phyloP scores from a whole-genome alignment of 2,797 vertebrate species.

The Mormyrops boulengeri region DNA sequence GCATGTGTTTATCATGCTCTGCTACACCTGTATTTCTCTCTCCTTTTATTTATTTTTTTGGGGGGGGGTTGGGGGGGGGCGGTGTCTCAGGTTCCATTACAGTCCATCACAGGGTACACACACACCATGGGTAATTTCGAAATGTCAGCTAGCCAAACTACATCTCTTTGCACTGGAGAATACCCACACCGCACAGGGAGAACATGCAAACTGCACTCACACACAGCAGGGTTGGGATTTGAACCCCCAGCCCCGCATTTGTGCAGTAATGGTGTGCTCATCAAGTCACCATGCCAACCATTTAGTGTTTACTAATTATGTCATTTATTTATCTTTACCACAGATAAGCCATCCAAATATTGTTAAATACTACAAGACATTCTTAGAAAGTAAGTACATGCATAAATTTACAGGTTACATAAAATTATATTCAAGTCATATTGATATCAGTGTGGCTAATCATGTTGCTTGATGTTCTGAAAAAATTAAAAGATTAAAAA shows the following conservation, averaged over 20 bases:
- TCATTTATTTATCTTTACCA: slow-evolving; percentile 27
- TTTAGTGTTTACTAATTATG: neutral
- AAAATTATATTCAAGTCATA: neutral
- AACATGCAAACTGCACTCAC: neutral
- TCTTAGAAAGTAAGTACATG: slow-evolving; percentile 76
- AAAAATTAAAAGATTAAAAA: neutral
- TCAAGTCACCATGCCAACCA: neutral
- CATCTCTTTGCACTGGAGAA: neutral
- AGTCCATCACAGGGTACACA: neutral
- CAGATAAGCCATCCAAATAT: slow-evolving; percentile 84
- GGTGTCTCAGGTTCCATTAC: neutral
- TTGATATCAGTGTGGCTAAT: neutral
- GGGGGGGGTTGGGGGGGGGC: neutral
- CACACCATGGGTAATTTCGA: neutral
- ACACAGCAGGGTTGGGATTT: neutral
- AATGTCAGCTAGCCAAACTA: neutral
- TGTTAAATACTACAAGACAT: slow-evolving; percentile 84
- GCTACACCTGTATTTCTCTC: neutral
- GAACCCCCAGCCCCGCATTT: neutral
- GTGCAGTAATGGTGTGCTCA: neutral
- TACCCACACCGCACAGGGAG: neutral
- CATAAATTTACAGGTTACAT: neutral
- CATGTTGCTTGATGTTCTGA: neutral
- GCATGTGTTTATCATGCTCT: neutral
- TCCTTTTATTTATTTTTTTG: neutral